A percentile compares a stretch with the other conserved stretches of the same genome.
These are phyloP conservation scores for Ephialtes manifestator DNA, from an alignment of 2,888 invertebrate genomes.

Conservation along the genomic window DNA sequence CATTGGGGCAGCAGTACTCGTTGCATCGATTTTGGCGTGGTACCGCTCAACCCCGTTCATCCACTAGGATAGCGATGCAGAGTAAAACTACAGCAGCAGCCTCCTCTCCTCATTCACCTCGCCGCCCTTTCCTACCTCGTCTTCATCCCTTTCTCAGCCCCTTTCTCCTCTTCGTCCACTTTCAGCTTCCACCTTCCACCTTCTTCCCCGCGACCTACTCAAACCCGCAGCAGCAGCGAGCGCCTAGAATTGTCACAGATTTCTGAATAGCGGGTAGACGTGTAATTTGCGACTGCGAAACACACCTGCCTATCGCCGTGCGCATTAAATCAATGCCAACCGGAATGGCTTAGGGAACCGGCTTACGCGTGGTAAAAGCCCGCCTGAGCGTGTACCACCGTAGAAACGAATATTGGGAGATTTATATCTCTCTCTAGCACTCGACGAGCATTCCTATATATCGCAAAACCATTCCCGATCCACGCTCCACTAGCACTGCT, in stretches of 20 bases:
- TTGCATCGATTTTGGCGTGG: conserved; percentile 74
- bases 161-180: neutral
- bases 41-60: conserved; percentile 33
- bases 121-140: conserved; percentile 25
- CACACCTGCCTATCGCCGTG: conserved; percentile 76
- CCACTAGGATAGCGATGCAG: conserved; percentile 2
- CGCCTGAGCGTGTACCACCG: conserved; percentile 66
- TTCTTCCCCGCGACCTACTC: neutral
- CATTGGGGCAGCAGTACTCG: conserved; percentile 42
- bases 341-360: conserved; percentile 67
- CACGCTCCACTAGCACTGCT: neutral
- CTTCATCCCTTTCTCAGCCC: conserved; percentile 9
- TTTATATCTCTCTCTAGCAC: conserved; percentile 60
- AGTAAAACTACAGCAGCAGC: conserved; percentile 25
- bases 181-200: conserved; percentile 20
- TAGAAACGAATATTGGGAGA: conserved; percentile 70
- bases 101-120: conserved; percentile 17
- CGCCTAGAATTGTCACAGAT: conserved; percentile 75
- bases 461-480: conserved; percentile 54
- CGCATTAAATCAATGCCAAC: conserved; percentile 75
- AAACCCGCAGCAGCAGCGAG: conserved; percentile 23
- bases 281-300: conserved; percentile 77
- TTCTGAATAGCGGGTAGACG: conserved; percentile 75
- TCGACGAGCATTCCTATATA: conserved; percentile 32
- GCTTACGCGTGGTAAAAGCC: conserved; percentile 68